Base-by-base conservation (phyloP, 2,113 vertebrate species). In the Thalassarche chlororhynchos region DNA sequence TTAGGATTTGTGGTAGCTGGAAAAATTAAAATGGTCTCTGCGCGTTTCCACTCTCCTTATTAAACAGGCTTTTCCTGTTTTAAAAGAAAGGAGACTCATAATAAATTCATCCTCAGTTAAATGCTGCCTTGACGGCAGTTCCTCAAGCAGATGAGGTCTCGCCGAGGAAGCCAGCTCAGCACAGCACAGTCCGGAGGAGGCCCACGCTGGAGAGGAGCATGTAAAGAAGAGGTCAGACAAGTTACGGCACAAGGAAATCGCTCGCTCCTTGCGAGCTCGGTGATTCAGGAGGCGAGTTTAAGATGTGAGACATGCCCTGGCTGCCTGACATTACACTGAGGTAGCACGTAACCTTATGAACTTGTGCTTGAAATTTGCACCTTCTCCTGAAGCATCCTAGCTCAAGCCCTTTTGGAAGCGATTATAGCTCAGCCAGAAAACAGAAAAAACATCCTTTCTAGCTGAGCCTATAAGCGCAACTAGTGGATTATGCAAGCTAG, bases 31-130 rank as follows among this genome's bases (percentile, higher is more conserved):
- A 80, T 86, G 58, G 31, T 79, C 47, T 94, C 23, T 88, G 70
- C 5, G 54, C 31, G 25, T 95, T 97, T 95, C 87, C 92, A 54
- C 75, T 91, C 87, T 87, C 65, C 29, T 78, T 19, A 87, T 83
- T 77, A 80, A 95, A 93, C 95, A 26, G 92, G 97, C 84, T 97
- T 96, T 97, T 97, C 97, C 93, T 86, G 97, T 94, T 95, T 57
- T 65, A 69, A 88, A 90, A 74, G 46, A 95, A 86, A 97, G 54
- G 71, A 72, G 78, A 15, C 78, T 72, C 3, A 8, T 93, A 95
- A 93, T 88, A 58, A 68, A 95, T 91, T 95, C 87, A 83, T 28
- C 32, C 85, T 72, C 12, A 5, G 87, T 82, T 83, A 95, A 97
- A 80, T 49, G 87, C 62, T 96, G 87, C 93, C 97, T 93, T 83